Percentiles rank a stretch among this genome's conserved stretches.
These are phyloP conservation scores for Urocyon cinereoargenteus DNA, from an alignment of 2,797 vertebrate genomes.

Conservation along the genomic window DNA sequence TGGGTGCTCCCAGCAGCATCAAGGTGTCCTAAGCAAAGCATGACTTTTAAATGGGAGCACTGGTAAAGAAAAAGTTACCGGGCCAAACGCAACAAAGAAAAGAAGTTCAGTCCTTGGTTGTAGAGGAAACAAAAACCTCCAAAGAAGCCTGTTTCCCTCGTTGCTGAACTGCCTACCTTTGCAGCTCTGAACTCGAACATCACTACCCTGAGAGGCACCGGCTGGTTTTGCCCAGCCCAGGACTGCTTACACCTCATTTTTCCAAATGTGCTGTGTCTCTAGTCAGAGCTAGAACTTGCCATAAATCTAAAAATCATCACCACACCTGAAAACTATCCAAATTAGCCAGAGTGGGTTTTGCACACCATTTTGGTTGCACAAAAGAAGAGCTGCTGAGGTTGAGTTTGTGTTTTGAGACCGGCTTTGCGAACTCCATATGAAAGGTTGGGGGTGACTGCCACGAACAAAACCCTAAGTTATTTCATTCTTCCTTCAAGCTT, in stretches of 20 bases:
- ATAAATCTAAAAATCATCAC: constrained; percentile 30
- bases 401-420: not conserved
- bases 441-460: not conserved
- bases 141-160: not conserved
- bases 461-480: not conserved
- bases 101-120: not conserved
- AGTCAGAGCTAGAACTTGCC: not conserved
- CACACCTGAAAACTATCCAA: not conserved
- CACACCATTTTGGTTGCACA: not conserved
- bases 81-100: not conserved
- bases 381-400: not conserved
- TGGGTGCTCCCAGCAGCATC: not conserved
- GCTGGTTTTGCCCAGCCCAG: not conserved
- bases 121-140: not conserved
- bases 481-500: not conserved
- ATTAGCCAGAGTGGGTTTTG: not conserved
- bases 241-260: not conserved
- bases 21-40: not conserved
- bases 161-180: not conserved
- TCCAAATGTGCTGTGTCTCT: not conserved
- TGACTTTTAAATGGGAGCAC: not conserved
- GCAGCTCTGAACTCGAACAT: not conserved
- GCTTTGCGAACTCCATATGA: not conserved
- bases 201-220: not conserved
- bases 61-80: not conserved